phyloP scores from a whole-genome alignment of 1,140 invertebrate species.

The Macrobrachium nipponense region DNA sequence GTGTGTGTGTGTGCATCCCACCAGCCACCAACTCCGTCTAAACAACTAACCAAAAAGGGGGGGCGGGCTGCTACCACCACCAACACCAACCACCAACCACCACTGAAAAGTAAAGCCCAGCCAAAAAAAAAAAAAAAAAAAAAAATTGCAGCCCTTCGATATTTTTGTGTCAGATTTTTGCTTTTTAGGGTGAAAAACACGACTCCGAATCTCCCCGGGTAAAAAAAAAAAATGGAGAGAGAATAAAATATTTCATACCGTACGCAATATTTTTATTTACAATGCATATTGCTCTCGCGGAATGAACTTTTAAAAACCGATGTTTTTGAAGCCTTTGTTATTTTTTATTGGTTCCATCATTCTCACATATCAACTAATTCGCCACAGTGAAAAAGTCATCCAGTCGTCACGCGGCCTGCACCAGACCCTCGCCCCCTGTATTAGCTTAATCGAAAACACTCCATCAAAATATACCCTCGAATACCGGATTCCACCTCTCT shows the following conservation, averaged over 20 bases:
- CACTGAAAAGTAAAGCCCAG: too few relatives aligned
- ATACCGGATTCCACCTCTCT: not conserved
- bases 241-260: not conserved
- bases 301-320: constrained; percentile 41
- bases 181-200: constrained; percentile 9
- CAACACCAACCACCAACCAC: too few relatives aligned
- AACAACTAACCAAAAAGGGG: too few relatives aligned
- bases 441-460: constrained; percentile 59
- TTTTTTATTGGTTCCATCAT: constrained; percentile 57
- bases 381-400: constrained; percentile 45
- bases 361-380: constrained; percentile 59
- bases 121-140: too few relatives aligned
- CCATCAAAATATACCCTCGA: constrained; percentile 54
- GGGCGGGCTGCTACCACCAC: too few relatives aligned
- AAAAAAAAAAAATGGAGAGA: not conserved
- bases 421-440: constrained; percentile 46
- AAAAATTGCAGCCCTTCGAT: too few relatives aligned
- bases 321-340: constrained; percentile 52
- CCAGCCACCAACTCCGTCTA: too few relatives aligned
- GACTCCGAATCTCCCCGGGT: not conserved
- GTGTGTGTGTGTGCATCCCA: too few relatives aligned
- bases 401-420: constrained; percentile 34
- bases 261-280: constrained; percentile 23
- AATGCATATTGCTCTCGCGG: constrained; percentile 35
- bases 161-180: too few relatives aligned